A percentile compares a stretch with the other conserved stretches of the same genome.
phyloP scores from a whole-genome alignment of 1,140 invertebrate genomes.

The Drosophila sproati region DNA sequence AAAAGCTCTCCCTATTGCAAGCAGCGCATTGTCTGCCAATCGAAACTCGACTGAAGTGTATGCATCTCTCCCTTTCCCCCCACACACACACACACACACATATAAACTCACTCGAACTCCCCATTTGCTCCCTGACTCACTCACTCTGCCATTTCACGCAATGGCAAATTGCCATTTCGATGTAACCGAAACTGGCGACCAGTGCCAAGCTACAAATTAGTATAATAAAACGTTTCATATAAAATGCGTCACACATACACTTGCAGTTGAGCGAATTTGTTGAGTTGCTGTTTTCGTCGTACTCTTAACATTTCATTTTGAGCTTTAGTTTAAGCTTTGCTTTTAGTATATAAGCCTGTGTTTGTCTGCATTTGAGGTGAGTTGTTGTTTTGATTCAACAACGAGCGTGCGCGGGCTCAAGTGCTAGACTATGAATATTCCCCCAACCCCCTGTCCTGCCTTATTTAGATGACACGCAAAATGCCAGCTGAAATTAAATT shows the following conservation, averaged over 20 bases:
- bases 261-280: not conserved
- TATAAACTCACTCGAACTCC: too few relatives aligned
- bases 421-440: slow-evolving; percentile 8
- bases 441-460: not conserved
- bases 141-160: slow-evolving; percentile 49
- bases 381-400: slow-evolving; percentile 38
- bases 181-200: slow-evolving; percentile 81
- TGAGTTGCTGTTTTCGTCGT: too few relatives aligned
- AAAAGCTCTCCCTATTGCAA: slow-evolving; percentile 24
- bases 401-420: slow-evolving; percentile 37
- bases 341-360: slow-evolving; percentile 6
- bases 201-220: slow-evolving; percentile 82
- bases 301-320: slow-evolving; percentile 18
- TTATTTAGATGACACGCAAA: slow-evolving; percentile 67
- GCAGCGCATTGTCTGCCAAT: slow-evolving; percentile 77
- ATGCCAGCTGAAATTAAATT: slow-evolving; percentile 82
- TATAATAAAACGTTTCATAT: slow-evolving; percentile 84
- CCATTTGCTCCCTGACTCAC: slow-evolving; percentile 3
- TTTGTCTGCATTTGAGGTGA: not conserved
- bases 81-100: not conserved
- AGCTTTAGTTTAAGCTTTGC: slow-evolving; percentile 45
- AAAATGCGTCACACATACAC: slow-evolving; percentile 57
- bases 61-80: slow-evolving; percentile 2
- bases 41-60: slow-evolving; percentile 81
- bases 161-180: slow-evolving; percentile 83